Evolutionary conservation across 2,888 invertebrate genomes (phyloP).

Genomic region (Osmoderma eremita): DNA sequence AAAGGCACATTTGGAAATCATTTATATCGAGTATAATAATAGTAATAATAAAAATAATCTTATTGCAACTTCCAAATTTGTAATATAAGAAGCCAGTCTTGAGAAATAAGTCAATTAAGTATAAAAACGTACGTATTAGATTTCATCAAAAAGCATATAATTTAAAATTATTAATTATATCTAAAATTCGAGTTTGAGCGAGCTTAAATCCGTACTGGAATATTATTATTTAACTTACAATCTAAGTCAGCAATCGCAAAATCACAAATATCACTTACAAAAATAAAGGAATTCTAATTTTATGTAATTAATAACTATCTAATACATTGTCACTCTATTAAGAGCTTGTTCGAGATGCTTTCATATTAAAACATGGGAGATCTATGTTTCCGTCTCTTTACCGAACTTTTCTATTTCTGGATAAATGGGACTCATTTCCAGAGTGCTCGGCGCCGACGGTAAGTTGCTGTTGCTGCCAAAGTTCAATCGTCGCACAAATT

Average conservation of each 20-base stretch:
- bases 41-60: no score
- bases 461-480: conserved; percentile 76
- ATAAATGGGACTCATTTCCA: conserved; percentile 88
- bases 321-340: neutral
- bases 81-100: conserved; percentile 20
- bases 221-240: conserved; percentile 14
- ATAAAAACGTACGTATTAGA: conserved; percentile 10
- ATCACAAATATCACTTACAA: conserved; percentile 28
- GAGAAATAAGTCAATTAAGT: neutral
- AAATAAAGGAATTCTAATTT: conserved; percentile 11
- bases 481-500: conserved; percentile 76
- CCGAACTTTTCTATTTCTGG: conserved; percentile 81
- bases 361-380: neutral
- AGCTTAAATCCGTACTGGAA: conserved; percentile 7
- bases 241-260: conserved; percentile 7
- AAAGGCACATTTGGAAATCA: conserved; percentile 27
- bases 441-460: conserved; percentile 86
- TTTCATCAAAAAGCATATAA: conserved; percentile 1
- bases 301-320: neutral
- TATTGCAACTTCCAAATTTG: neutral
- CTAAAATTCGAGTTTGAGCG: neutral
- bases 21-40: neutral
- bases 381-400: conserved; percentile 86
- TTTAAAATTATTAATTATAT: conserved; percentile 10
- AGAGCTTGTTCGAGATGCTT: neutral